Conservation (phyloP, 2,888 invertebrate species). For the Teinopalpus imperialis region DNA sequence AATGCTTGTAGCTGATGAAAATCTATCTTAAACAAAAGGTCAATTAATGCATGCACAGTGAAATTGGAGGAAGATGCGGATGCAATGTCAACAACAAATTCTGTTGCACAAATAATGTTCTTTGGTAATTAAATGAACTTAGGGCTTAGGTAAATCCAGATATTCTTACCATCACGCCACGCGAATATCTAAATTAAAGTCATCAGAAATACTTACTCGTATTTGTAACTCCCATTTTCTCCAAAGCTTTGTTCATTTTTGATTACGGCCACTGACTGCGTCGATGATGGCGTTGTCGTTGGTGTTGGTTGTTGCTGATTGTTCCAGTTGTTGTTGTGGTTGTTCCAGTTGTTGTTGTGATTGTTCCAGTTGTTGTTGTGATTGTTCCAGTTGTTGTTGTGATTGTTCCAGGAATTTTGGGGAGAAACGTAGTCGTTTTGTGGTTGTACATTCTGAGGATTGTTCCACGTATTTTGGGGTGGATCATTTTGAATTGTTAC, state of each 20-base stretch:
- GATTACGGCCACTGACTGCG: slow-evolving; percentile 62
- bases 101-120: too few relatives aligned
- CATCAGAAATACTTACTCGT: slow-evolving; percentile 77
- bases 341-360: slow-evolving; percentile 32
- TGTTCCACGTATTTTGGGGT: slow-evolving; percentile 34
- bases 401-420: slow-evolving; percentile 33
- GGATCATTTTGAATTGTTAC: slow-evolving; percentile 32
- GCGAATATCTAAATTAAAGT: too few relatives aligned
- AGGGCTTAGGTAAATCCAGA: too few relatives aligned
- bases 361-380: slow-evolving; percentile 34
- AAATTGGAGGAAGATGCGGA: too few relatives aligned
- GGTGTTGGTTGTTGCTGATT: slow-evolving; percentile 18
- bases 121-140: too few relatives aligned
- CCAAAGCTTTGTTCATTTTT: slow-evolving; percentile 69
- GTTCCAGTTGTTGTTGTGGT: slow-evolving; percentile 17
- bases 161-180: too few relatives aligned
- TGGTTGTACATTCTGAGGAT: slow-evolving; percentile 36
- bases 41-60: too few relatives aligned
- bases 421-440: slow-evolving; percentile 37
- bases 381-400: slow-evolving; percentile 31
- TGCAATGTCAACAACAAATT: too few relatives aligned
- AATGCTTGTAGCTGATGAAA: too few relatives aligned
- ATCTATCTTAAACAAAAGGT: too few relatives aligned
- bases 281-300: slow-evolving; percentile 37
- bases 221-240: slow-evolving; percentile 76